Conservation (phyloP, 2,797 vertebrate species). For the Orestias chungarensis region DNA sequence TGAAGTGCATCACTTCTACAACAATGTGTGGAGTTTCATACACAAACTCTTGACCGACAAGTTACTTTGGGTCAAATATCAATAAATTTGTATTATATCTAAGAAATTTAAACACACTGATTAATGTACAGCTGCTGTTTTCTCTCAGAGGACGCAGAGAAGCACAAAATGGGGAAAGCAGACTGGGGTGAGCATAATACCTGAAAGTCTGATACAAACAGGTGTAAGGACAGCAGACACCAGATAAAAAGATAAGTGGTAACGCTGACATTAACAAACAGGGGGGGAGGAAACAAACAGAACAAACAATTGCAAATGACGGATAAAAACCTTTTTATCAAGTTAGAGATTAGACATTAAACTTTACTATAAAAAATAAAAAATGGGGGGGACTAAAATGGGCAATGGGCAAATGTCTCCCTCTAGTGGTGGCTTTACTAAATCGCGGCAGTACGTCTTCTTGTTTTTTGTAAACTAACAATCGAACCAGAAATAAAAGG, state of each 20-base stretch:
- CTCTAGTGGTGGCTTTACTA: conserved; percentile 49
- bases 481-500: not conserved
- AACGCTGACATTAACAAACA: conserved; percentile 16
- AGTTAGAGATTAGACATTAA: not conserved
- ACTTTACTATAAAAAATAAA: not conserved
- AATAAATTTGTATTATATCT: conserved; percentile 2
- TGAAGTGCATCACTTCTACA: conserved; percentile 52
- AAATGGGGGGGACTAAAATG: not conserved
- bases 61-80: conserved; percentile 10
- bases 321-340: too few relatives aligned
- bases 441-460: not conserved
- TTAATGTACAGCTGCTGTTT: not conserved
- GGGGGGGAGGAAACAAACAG: not conserved
- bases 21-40: conserved; percentile 39
- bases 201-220: conserved; percentile 18
- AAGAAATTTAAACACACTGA: conserved; percentile 1
- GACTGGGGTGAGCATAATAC: conserved; percentile 11
- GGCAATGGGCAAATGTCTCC: conserved; percentile 44
- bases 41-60: conserved; percentile 12
- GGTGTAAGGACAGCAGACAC: conserved; percentile 19
- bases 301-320: too few relatives aligned
- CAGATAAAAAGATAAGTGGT: conserved; percentile 31
- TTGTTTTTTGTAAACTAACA: not conserved
- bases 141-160: conserved; percentile 1
- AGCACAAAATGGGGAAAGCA: conserved; percentile 21